Evolutionary conservation across 2,113 vertebrate genomes (phyloP).

Genomic region (Epinephelus moara): DNA sequence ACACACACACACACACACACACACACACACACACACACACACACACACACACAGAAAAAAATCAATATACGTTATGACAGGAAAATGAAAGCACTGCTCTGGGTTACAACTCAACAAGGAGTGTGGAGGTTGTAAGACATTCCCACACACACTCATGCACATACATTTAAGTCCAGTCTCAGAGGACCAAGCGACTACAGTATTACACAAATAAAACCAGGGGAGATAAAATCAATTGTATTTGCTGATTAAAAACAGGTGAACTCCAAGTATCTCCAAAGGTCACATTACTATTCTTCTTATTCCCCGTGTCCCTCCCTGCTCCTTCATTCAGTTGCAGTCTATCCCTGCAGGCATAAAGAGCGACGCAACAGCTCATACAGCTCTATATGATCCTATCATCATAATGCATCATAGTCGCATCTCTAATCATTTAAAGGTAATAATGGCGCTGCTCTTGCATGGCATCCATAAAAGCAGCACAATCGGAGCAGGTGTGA

Average conservation of each 20-base stretch:
- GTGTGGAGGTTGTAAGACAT: conserved; percentile 75
- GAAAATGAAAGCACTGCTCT: conserved; percentile 81
- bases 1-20: conserved; percentile 24
- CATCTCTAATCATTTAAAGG: conserved; percentile 83
- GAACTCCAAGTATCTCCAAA: conserved; percentile 82
- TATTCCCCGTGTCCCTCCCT: conserved; percentile 60
- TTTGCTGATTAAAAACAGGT: conserved; percentile 85
- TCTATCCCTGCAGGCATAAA: conserved; percentile 68
- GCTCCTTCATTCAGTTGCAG: conserved; percentile 77
- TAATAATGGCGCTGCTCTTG: conserved; percentile 78
- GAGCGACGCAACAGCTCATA: conserved; percentile 64
- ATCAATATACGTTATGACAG: conserved; percentile 82
- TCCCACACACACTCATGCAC: conserved; percentile 32
- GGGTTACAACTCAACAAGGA: conserved; percentile 82
- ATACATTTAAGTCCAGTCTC: conserved; percentile 68
- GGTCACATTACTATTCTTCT: conserved; percentile 83
- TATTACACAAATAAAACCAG: conserved; percentile 81
- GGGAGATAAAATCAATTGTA: conserved; percentile 83
- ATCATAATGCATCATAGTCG: conserved; percentile 81
- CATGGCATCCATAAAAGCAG: conserved; percentile 79
- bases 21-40: neutral
- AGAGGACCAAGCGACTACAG: conserved; percentile 74
- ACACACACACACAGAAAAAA: conserved; percentile 52
- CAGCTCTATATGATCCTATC: conserved; percentile 76
- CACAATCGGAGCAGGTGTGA: conserved; percentile 77